A percentile compares a stretch with the other conserved stretches of the same genome.
Evolutionary conservation across 2,113 vertebrate species (phyloP).

Genomic region (Origma solitaria): DNA sequence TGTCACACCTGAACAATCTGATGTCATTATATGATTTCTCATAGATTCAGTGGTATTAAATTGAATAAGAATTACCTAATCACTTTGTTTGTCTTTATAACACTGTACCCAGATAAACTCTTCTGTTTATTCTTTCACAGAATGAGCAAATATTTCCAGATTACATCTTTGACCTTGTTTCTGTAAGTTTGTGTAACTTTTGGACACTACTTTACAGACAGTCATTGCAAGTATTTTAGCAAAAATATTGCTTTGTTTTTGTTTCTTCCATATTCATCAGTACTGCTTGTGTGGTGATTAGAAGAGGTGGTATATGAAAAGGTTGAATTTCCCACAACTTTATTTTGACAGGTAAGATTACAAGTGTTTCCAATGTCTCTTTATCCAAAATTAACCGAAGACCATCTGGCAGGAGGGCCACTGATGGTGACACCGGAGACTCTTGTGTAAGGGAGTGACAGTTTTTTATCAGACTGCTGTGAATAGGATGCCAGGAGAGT

Average conservation of each 20-base stretch:
- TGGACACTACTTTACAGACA: background rate
- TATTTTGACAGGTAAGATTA: background rate
- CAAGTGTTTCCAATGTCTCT: background rate
- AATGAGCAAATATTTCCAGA: background rate
- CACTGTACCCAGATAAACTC: background rate
- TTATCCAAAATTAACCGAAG: background rate
- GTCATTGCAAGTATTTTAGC: background rate
- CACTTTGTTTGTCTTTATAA: background rate
- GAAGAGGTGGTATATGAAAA: background rate
- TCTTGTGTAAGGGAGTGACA: background rate
- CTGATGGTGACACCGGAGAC: background rate
- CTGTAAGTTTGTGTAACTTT: background rate
- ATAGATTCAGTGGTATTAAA: conserved; percentile 20
- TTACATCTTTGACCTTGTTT: background rate
- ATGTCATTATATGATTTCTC: conserved; percentile 12
- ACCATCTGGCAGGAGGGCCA: background rate
- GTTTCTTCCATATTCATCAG: background rate
- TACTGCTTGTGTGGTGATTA: background rate
- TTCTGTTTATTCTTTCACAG: background rate
- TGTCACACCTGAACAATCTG: background rate
- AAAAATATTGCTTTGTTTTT: background rate
- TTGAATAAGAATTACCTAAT: conserved; percentile 20
- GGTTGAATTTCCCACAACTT: background rate
- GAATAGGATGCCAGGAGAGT: background rate
- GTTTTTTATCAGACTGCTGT: background rate